Evolutionary conservation across 1,140 invertebrate genomes (phyloP).

Genomic region (Asbolus verrucosus): DNA sequence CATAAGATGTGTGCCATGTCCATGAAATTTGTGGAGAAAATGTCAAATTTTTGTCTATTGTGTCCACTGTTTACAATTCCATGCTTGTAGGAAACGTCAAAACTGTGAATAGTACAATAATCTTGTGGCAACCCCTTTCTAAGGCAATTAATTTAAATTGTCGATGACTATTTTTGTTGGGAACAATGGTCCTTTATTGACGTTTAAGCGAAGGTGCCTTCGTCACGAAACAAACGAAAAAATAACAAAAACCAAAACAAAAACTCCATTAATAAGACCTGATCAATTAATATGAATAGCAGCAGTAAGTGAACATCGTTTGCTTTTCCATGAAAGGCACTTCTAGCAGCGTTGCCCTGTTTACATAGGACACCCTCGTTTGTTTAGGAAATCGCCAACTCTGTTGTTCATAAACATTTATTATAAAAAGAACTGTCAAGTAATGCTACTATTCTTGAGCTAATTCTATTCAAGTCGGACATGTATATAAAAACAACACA

Average conservation of each 20-base stretch:
- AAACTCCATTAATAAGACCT: not conserved
- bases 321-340: slow-evolving; percentile 19
- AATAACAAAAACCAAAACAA: not conserved
- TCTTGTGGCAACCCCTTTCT: too few relatives aligned
- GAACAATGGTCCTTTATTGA: too few relatives aligned
- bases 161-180: too few relatives aligned
- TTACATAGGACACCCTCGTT: slow-evolving; percentile 44
- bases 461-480: not conserved
- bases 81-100: too few relatives aligned
- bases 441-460: slow-evolving; percentile 22
- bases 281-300: slow-evolving; percentile 44
- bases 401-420: slow-evolving; percentile 47
- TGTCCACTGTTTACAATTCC: too few relatives aligned
- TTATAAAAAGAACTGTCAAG: slow-evolving; percentile 29
- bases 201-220: too few relatives aligned
- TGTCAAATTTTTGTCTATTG: too few relatives aligned
- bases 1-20: too few relatives aligned
- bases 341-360: slow-evolving; percentile 25
- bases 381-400: slow-evolving; percentile 44
- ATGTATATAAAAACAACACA: slow-evolving; percentile 21
- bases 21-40: too few relatives aligned
- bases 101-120: too few relatives aligned
- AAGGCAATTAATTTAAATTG: too few relatives aligned
- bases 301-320: slow-evolving; percentile 39
- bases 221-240: not conserved